These are phyloP conservation scores for Carcina quercana DNA, from an alignment of 2,888 invertebrate species.

Conservation along the genomic window DNA sequence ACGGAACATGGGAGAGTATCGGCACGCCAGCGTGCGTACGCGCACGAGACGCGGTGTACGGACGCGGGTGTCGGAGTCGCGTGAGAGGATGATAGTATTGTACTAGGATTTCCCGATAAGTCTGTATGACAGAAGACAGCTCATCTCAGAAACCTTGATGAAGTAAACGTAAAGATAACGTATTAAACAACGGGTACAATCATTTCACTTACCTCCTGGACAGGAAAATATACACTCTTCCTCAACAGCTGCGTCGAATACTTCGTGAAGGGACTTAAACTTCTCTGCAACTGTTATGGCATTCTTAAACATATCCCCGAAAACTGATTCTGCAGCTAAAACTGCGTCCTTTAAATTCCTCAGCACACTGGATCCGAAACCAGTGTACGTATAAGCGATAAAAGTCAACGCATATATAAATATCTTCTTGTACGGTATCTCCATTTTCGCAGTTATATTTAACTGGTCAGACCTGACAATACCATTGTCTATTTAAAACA, in stretches of 20 bases:
- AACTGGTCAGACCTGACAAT: neutral
- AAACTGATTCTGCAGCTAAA: slow-evolving; percentile 84
- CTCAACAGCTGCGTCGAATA: slow-evolving; percentile 89
- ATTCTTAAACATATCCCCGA: slow-evolving; percentile 85
- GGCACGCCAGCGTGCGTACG: too few relatives aligned
- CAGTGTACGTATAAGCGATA: slow-evolving; percentile 85
- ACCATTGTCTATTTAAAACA: neutral
- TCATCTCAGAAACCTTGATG: too few relatives aligned
- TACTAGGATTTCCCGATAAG: too few relatives aligned
- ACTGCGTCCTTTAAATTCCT: slow-evolving; percentile 86
- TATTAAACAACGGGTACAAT: too few relatives aligned
- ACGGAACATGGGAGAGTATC: too few relatives aligned
- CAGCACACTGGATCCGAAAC: slow-evolving; percentile 84
- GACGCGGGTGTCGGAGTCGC: too few relatives aligned
- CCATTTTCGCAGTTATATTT: slow-evolving; percentile 63
- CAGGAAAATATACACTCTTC: slow-evolving; percentile 87
- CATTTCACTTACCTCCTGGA: slow-evolving; percentile 77
- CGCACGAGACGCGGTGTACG: too few relatives aligned
- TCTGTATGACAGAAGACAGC: too few relatives aligned
- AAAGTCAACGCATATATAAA: slow-evolving; percentile 84
- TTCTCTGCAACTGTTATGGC: slow-evolving; percentile 82
- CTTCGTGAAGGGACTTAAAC: slow-evolving; percentile 84
- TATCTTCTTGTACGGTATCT: slow-evolving; percentile 83
- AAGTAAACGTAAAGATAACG: too few relatives aligned
- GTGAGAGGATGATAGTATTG: too few relatives aligned